These are phyloP conservation scores for Drosophila nr. perissopoda DNA, from an alignment of 2,888 invertebrate genomes.

Conservation along the genomic window DNA sequence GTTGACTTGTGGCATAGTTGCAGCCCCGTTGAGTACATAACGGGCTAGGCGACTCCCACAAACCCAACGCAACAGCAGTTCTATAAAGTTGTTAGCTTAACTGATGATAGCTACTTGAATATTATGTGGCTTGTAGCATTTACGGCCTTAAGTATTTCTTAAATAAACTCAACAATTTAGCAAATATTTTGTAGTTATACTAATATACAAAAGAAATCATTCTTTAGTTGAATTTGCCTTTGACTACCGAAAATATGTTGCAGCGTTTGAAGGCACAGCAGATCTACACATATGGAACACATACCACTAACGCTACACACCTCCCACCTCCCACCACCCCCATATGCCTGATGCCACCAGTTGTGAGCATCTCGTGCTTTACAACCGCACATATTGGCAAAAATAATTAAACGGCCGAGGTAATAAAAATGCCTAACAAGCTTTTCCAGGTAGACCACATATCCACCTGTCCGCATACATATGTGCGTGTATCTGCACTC, in stretches of 20 bases:
- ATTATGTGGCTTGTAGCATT: not conserved
- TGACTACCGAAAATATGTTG: not conserved
- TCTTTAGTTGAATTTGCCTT: not conserved
- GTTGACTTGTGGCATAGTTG: conserved; percentile 26
- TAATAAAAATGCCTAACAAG: conserved; percentile 73
- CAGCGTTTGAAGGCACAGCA: not conserved
- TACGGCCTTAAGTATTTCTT: not conserved
- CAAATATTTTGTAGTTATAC: not conserved
- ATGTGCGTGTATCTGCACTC: not conserved
- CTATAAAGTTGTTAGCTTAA: not conserved
- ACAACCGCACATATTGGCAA: conserved; percentile 31
- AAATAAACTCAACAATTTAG: not conserved
- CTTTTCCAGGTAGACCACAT: conserved; percentile 51
- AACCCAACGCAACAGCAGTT: not conserved
- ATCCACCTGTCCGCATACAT: conserved; percentile 9
- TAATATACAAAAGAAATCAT: not conserved
- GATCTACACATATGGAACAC: not conserved
- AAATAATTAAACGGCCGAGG: conserved; percentile 68
- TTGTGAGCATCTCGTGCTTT: conserved; percentile 12
- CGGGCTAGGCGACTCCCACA: not conserved
- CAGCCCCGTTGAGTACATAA: not conserved
- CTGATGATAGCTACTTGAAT: not conserved
- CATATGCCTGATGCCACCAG: not conserved
- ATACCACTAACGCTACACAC: not conserved
- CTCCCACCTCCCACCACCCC: not conserved